phyloP scores from a whole-genome alignment of 2,797 vertebrate genomes.

The Enteromius anoplus region DNA sequence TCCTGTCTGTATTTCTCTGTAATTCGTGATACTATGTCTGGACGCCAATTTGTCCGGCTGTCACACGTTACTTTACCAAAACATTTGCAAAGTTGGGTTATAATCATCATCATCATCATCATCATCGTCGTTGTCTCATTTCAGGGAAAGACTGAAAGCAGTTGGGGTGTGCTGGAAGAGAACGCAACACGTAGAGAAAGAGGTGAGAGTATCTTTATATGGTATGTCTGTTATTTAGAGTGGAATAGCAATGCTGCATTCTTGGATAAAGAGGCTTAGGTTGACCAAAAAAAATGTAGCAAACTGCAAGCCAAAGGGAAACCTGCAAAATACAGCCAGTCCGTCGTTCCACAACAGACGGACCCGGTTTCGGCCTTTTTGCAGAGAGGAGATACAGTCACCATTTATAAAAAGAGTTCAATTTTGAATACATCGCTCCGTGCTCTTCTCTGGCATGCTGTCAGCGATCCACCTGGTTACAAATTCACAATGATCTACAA shows the following conservation, averaged over 20 bases:
- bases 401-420: background rate
- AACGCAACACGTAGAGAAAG: slow-evolving; percentile 49
- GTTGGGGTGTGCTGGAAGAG: slow-evolving; percentile 52
- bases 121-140: background rate
- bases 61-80: slow-evolving; percentile 44
- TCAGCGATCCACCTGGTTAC: slow-evolving; percentile 29
- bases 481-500: slow-evolving; percentile 42
- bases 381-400: slow-evolving; percentile 22
- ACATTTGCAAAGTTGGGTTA: slow-evolving; percentile 47
- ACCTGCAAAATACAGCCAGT: slow-evolving; percentile 32
- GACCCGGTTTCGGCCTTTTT: slow-evolving; percentile 13
- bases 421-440: slow-evolving; percentile 16
- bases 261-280: slow-evolving; percentile 30
- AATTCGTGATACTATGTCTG: slow-evolving; percentile 30
- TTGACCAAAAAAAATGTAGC: slow-evolving; percentile 2
- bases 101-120: slow-evolving; percentile 9
- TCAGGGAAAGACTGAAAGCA: slow-evolving; percentile 49
- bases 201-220: slow-evolving; percentile 32
- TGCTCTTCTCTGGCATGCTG: slow-evolving; percentile 29
- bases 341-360: slow-evolving; percentile 1
- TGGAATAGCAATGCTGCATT: slow-evolving; percentile 44
- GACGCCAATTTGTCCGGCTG: slow-evolving; percentile 20
- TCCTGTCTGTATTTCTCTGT: slow-evolving; percentile 48
- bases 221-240: slow-evolving; percentile 30
- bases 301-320: slow-evolving; percentile 31